Evolutionary conservation across 92 coral and sea anemone species (phyloP), one percentile per base, ranked within the genome.

Genomic region (Parazoanthus darwini): DNA sequence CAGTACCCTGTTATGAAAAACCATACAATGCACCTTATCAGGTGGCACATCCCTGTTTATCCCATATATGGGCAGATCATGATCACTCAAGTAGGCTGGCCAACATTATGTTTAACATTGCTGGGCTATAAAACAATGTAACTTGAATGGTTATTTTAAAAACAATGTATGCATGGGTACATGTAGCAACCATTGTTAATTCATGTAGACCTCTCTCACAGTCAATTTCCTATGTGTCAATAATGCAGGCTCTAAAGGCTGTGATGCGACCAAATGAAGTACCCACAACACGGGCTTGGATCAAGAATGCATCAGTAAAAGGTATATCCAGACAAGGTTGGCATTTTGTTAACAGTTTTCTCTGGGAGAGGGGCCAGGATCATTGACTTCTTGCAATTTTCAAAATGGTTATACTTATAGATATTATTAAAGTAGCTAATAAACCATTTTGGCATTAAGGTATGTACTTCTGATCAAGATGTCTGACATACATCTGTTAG

Each of bases 281-380:
- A 66, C 96, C 93, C 13, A 91, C 95, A 48, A 87, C 94, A 74
- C 92, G 91, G 58, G 97, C 94, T 0, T 94, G 98, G 94, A 91
- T 94, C 79, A 92, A 89, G 75, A 93, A 92, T 85, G 97, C 95
- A 56, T 86, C 94, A 20, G 26, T 86, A 35, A 89, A 92, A 94
- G 97, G 97, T 92, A 74, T 33, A 26, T 6, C 6, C 20, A 56
- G 42, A 23, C 37, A 18, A 48, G 1, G 29, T 68, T 8, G 16
- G 3, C 8, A 0, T 0, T 26, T 14, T 72, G 20, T 33, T 29
- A 33, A 73, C 44, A 36, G 15, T 35, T 36, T 6, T 2, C 16
- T 7, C 16, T 51, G 58, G 58, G 58, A 16, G 58, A 51, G 16
- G 58, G 58, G 58, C 16, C 58, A 51, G 58, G 58, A 51, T 51